phyloP scores from a whole-genome alignment of 2,113 vertebrate genomes.

The Cephalopterus ornatus region DNA sequence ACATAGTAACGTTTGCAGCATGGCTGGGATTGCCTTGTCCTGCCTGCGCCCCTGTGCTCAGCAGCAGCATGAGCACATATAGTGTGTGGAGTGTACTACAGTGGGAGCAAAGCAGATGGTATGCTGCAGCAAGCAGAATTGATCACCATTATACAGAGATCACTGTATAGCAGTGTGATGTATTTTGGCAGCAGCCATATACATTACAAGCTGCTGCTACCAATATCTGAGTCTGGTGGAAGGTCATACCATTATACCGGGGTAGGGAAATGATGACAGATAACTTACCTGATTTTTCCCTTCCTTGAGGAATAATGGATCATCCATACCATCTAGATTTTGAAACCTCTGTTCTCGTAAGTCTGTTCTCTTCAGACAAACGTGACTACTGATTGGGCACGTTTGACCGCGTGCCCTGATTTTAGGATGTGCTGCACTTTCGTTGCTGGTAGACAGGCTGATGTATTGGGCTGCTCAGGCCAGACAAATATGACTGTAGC shows the following conservation, averaged over 20 bases:
- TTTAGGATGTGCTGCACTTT: slow-evolving; percentile 44
- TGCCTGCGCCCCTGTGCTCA: neutral
- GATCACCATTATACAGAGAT: neutral
- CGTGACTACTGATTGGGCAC: neutral
- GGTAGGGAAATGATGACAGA: neutral
- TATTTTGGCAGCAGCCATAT: neutral
- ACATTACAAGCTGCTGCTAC: neutral
- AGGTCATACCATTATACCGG: neutral
- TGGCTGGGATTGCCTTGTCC: neutral
- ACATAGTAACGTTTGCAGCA: neutral
- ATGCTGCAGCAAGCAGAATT: slow-evolving; percentile 12
- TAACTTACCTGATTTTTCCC: neutral
- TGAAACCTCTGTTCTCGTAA: neutral
- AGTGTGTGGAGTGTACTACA: neutral
- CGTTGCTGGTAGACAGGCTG: slow-evolving; percentile 50
- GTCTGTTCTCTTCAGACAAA: neutral
- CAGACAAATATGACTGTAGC: slow-evolving; percentile 35
- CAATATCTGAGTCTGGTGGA: neutral
- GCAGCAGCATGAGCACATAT: neutral
- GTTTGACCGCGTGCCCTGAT: slow-evolving; percentile 62
- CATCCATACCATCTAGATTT: neutral
- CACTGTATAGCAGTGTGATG: neutral
- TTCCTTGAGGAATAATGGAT: neutral
- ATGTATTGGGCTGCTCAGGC: slow-evolving; percentile 34
- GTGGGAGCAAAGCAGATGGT: neutral